Percentiles rank a stretch among this genome's conserved stretches.
Conservation (phyloP, 2,888 invertebrate species). For the Incurvaria masculella region DNA sequence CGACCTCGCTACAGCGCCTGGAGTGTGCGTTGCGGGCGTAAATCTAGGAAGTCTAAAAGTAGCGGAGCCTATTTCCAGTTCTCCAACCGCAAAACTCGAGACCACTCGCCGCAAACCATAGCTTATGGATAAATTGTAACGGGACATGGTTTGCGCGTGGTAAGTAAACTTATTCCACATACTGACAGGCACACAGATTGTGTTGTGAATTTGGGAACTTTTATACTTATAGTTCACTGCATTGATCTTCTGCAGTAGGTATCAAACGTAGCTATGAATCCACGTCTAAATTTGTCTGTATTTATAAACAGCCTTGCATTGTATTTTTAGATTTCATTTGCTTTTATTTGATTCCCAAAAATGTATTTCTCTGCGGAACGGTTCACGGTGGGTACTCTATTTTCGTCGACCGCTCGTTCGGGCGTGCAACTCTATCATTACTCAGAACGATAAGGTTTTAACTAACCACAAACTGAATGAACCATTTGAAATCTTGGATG, state of each 20-base stretch:
- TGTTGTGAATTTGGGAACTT: too few species aligned
- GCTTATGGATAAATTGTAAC: too few species aligned
- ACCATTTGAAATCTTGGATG: background rate
- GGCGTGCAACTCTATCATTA: background rate
- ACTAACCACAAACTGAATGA: background rate
- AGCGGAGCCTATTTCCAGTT: background rate
- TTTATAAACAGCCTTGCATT: slow-evolving; percentile 31
- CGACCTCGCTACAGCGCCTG: background rate
- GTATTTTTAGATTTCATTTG: slow-evolving; percentile 36
- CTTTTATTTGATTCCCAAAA: slow-evolving; percentile 54
- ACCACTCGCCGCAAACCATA: too few species aligned
- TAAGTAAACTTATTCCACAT: too few species aligned
- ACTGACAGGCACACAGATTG: too few species aligned
- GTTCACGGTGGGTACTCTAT: background rate
- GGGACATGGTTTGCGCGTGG: too few species aligned
- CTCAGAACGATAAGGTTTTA: background rate
- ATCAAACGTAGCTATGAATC: background rate
- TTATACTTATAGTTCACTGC: too few species aligned
- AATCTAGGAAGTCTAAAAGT: background rate
- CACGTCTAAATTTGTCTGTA: background rate
- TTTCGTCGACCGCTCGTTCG: background rate
- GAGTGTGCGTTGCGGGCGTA: background rate
- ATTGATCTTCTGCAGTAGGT: too few species aligned
- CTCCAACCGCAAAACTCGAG: background rate
- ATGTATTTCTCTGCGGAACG: slow-evolving; percentile 37